phyloP scores from a whole-genome alignment of 2,113 vertebrate genomes.

The Plestiodon gilberti region DNA sequence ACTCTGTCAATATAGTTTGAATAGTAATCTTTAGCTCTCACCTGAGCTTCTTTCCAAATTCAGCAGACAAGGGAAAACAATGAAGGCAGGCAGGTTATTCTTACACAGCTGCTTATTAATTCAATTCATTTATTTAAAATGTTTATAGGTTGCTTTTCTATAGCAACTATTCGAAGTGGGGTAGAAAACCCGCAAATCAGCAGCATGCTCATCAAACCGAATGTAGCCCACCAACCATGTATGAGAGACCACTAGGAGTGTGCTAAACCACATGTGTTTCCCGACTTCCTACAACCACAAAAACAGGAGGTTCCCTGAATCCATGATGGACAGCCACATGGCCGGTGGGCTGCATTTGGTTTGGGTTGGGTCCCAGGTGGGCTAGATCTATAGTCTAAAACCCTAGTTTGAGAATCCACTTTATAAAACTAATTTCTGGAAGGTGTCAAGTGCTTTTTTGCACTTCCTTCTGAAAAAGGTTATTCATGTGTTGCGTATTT shows the following conservation, averaged over 20 bases:
- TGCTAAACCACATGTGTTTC: neutral
- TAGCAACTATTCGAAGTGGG: too few species aligned
- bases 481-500: neutral
- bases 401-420: neutral
- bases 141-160: too few species aligned
- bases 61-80: conserved; percentile 14
- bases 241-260: neutral
- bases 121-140: too few species aligned
- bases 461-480: neutral
- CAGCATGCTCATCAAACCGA: neutral
- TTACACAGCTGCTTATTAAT: neutral
- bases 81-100: neutral
- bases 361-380: neutral
- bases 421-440: neutral
- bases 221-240: neutral
- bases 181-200: neutral
- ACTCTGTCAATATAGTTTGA: neutral
- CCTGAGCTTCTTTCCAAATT: neutral
- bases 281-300: neutral
- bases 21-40: neutral
- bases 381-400: neutral
- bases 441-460: neutral
- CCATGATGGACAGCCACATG: neutral
- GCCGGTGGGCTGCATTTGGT: neutral
- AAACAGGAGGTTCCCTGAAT: neutral